Evolutionary conservation across 2,797 vertebrate genomes (phyloP), one percentile per base, ranked within the genome.

Genomic region (Lagorchestes hirsutus): DNA sequence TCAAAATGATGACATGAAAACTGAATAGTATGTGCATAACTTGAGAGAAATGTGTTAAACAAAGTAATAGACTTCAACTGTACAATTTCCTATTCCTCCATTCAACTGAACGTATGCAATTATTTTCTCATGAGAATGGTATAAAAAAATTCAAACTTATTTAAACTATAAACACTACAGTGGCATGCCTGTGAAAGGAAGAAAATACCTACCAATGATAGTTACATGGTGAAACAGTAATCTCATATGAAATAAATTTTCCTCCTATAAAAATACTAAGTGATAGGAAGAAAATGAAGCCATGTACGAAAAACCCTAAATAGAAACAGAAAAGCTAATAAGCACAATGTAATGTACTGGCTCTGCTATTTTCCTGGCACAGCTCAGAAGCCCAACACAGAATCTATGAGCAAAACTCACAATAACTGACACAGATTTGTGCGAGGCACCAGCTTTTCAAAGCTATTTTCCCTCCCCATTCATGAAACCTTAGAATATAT

Each of bases 21-120:
- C 5, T 50, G 31, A 13, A 12, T 22, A 93, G 50, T 58, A 50
- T 40, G 55, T 90, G 16, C 29, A 59, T 31, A 90, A 22, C 29
- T 91, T 93, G 95, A 92, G 22, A 93, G 92, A 95, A 95, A 54
- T 5, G 55, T 57, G 27, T 67, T 24, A 93, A 95, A 93, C 24
- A 90, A 74, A 90, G 87, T 57, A 58, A 4, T 3, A 55, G 54
- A 34, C 58, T 57, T 92, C 34, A 22, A 94, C 29, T 62, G 92
- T 55, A 50, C 14, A 56, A 95, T 94, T 58, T 59, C 46, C 46
- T 90, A 67, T 62, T 95, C 27, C 14, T 91, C 22, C 62, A 90
- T 92, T 92, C 28, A 90, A 54, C 27, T 90, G 91, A 91, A 56
- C 87, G 92, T 82, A 90, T 59, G 29, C 34, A 93, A 67, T 92